These are phyloP conservation scores for Syrista parreyssii DNA, from an alignment of 2,888 invertebrate genomes.

Conservation along the genomic window DNA sequence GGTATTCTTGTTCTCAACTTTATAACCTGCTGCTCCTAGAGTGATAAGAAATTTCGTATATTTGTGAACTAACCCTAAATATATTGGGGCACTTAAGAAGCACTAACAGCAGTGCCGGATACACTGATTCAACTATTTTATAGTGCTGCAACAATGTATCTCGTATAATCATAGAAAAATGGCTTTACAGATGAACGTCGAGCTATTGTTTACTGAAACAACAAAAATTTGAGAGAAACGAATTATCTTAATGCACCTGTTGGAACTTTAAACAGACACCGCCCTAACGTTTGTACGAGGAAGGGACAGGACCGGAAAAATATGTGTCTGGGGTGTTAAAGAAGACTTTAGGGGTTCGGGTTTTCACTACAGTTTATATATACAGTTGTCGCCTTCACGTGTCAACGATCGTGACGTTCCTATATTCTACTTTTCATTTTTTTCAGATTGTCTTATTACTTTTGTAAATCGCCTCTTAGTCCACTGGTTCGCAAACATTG, in stretches of 20 bases:
- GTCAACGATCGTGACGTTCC: neutral
- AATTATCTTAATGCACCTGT: slow-evolving; percentile 22
- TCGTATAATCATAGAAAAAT: neutral
- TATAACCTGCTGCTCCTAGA: no score
- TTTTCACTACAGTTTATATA: slow-evolving; percentile 25
- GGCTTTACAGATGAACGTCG: neutral
- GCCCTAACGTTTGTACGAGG: slow-evolving; percentile 14
- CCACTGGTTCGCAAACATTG: no score
- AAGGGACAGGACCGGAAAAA: slow-evolving; percentile 13
- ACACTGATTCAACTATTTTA: neutral
- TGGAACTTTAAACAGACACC: slow-evolving; percentile 7
- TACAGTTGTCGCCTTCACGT: neutral
- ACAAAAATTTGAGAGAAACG: neutral
- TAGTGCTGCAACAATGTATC: neutral
- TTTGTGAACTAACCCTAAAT: neutral
- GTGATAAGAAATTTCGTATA: no score
- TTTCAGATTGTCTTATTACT: neutral
- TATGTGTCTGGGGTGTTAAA: slow-evolving; percentile 24
- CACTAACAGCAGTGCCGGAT: neutral
- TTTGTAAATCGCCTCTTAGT: neutral
- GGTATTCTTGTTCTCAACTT: no score
- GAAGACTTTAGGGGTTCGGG: slow-evolving; percentile 5
- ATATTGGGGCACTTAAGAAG: neutral
- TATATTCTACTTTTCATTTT: neutral
- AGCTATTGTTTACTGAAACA: neutral